A percentile compares a stretch with the other conserved stretches of the same genome.
Evolutionary conservation across 2,113 vertebrate genomes (phyloP).

Genomic region (Chaetodon auriga): DNA sequence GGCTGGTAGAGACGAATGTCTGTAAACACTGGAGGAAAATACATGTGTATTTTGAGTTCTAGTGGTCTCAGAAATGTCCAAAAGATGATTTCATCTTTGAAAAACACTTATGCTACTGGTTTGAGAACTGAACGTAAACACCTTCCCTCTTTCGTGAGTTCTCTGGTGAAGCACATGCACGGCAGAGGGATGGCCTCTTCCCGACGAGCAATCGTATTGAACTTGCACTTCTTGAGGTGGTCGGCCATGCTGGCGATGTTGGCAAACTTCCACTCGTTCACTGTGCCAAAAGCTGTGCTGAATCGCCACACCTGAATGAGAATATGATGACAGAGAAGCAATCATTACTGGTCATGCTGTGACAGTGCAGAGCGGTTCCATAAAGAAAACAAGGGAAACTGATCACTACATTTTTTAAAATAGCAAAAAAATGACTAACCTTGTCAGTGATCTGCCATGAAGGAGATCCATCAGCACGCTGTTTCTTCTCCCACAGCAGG

Average conservation of each 20-base stretch:
- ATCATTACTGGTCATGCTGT: background rate
- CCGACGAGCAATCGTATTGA: conserved; percentile 90
- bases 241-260: conserved; percentile 99
- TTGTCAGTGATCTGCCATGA: conserved; percentile 99
- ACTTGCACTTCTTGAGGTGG: conserved; percentile 97
- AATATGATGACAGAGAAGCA: background rate
- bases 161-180: conserved; percentile 97
- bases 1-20: conserved; percentile 35
- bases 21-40: conserved; percentile 72
- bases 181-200: conserved; percentile 96
- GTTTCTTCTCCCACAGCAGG: conserved; percentile 94
- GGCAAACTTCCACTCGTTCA: conserved; percentile 98
- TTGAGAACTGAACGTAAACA: conserved; percentile 96
- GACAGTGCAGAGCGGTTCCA: background rate
- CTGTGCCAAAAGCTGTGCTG: conserved; percentile 98
- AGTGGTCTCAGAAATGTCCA: conserved; percentile 36
- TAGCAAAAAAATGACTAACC: conserved; percentile 76
- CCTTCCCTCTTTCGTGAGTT: conserved; percentile 96
- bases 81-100: conserved; percentile 64
- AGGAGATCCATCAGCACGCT: conserved; percentile 84
- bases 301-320: conserved; percentile 94
- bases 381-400: background rate
- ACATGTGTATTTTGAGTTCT: conserved; percentile 29
- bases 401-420: background rate
- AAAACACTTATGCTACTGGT: conserved; percentile 84